phyloP scores from a whole-genome alignment of 2,113 vertebrate genomes.

The Aspiorhynchus laticeps region DNA sequence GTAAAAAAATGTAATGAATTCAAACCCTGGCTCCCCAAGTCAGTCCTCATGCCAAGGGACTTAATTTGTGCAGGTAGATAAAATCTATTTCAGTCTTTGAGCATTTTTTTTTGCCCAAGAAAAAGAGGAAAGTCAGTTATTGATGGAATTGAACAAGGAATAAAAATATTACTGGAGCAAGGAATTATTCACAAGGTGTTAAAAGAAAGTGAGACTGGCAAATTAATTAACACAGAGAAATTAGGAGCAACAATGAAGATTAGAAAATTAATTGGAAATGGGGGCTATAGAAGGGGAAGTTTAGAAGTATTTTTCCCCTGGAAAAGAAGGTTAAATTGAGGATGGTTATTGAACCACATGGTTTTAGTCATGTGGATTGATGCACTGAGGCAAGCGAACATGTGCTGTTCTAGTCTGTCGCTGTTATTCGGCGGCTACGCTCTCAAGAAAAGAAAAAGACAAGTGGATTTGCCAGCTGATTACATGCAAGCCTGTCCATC shows the following conservation, averaged over 20 bases:
- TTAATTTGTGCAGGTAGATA: conserved; percentile 41
- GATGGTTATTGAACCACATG: conserved; percentile 63
- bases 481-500: conserved; percentile 62
- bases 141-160: conserved; percentile 17
- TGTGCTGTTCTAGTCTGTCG: conserved; percentile 42
- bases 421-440: neutral
- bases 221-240: conserved; percentile 34
- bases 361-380: conserved; percentile 69
- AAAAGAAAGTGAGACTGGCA: neutral
- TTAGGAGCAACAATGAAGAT: conserved; percentile 37
- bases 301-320: neutral
- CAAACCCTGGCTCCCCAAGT: conserved; percentile 10
- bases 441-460: conserved; percentile 48
- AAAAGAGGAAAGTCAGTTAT: conserved; percentile 32
- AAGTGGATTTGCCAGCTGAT: conserved; percentile 66
- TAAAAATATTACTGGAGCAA: conserved; percentile 2
- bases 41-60: conserved; percentile 38
- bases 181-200: conserved; percentile 36
- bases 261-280: conserved; percentile 41
- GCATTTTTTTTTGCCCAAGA: neutral
- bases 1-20: conserved; percentile 3
- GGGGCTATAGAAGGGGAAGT: neutral
- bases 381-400: conserved; percentile 66
- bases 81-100: conserved; percentile 43
- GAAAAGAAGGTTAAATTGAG: conserved; percentile 20